phyloP scores from a whole-genome alignment of 2,113 vertebrate species.

The Gobiocypris rarus region DNA sequence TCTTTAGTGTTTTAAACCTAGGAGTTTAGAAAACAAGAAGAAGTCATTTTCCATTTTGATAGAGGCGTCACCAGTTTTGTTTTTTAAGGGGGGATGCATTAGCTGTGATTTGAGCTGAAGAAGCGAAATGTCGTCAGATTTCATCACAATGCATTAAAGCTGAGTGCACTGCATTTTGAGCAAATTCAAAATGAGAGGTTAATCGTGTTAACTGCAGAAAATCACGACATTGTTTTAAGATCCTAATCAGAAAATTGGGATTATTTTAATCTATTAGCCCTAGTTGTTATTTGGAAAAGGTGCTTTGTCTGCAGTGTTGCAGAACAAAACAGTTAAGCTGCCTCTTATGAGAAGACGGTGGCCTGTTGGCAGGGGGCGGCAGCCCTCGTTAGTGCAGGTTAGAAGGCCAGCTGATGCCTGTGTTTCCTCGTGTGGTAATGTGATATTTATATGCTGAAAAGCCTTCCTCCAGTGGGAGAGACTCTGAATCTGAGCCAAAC shows the following conservation, averaged over 20 bases:
- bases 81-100: neutral
- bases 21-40: no score
- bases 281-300: slow-evolving; percentile 17
- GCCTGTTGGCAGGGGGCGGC: slow-evolving; percentile 67
- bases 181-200: neutral
- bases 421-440: slow-evolving; percentile 81
- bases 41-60: no score
- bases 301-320: slow-evolving; percentile 22
- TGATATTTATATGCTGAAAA: slow-evolving; percentile 81
- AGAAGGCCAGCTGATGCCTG: slow-evolving; percentile 72
- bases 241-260: neutral
- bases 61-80: no score
- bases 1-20: neutral
- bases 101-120: slow-evolving; percentile 2
- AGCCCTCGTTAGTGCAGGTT: slow-evolving; percentile 71
- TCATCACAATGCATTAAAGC: neutral
- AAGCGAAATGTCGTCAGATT: neutral
- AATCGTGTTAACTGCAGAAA: slow-evolving; percentile 17
- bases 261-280: slow-evolving; percentile 34
- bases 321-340: neutral
- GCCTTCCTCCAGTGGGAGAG: slow-evolving; percentile 70
- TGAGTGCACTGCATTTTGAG: neutral
- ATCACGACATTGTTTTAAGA: neutral
- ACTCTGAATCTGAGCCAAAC: slow-evolving; percentile 72
- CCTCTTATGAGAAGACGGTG: slow-evolving; percentile 34